phyloP scores from a whole-genome alignment of 2,113 vertebrate species.

The Cichladusa arquata region DNA sequence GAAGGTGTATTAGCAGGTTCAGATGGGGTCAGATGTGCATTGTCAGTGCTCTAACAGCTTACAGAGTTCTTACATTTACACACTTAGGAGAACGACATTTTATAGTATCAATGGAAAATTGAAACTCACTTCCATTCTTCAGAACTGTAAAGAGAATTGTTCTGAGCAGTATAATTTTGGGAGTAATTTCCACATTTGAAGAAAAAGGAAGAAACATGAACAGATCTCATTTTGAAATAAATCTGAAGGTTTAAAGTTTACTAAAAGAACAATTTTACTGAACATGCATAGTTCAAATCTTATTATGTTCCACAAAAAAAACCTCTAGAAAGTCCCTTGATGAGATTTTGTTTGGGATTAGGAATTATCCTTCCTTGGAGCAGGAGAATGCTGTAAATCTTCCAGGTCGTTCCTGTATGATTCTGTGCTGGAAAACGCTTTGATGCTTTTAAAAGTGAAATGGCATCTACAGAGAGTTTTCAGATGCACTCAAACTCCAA shows the following conservation, averaged over 20 bases:
- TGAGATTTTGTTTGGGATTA: conserved; percentile 1
- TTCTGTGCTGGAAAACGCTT: not conserved
- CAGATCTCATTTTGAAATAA: not conserved
- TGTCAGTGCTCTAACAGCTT: not conserved
- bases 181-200: not conserved
- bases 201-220: not conserved
- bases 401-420: not conserved
- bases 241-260: not conserved
- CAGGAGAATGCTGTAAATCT: not conserved
- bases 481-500: not conserved
- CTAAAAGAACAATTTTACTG: not conserved
- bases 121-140: not conserved
- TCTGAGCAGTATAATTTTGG: not conserved
- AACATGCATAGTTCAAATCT: not conserved
- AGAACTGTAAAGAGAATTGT: not conserved
- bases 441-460: not conserved
- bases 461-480: not conserved
- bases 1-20: not conserved
- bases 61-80: not conserved
- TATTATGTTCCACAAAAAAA: not conserved
- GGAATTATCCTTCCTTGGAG: not conserved
- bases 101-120: not conserved
- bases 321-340: not conserved
- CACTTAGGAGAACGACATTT: not conserved
- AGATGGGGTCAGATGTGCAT: not conserved